Percentiles rank a stretch among this genome's conserved stretches.
These are phyloP conservation scores for Sebastiscus albofasciatus DNA, from an alignment of 2,797 vertebrate genomes.

Conservation along the genomic window DNA sequence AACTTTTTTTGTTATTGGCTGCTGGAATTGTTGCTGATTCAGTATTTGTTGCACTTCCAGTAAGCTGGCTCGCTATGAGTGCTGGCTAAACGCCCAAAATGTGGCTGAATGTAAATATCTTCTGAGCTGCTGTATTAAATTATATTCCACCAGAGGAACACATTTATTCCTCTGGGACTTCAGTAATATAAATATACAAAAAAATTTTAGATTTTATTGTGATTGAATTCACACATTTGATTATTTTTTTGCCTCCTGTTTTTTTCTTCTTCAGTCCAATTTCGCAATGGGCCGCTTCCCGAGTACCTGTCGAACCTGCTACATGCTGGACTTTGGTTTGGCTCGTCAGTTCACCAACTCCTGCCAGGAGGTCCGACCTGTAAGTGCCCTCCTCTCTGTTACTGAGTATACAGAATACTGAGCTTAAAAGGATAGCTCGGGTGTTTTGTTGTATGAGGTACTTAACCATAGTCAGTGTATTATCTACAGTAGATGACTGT, in stretches of 20 bases:
- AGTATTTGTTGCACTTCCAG: slow-evolving; percentile 28
- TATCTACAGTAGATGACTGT: no score
- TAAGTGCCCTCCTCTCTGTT: slow-evolving; percentile 79
- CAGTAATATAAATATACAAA: neutral
- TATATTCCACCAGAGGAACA: neutral
- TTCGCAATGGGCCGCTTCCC: slow-evolving; percentile 99
- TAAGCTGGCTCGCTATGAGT: slow-evolving; percentile 7
- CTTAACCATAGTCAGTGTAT: no score
- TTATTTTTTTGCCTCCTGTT: neutral
- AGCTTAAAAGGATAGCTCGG: neutral
- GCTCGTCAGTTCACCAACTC: slow-evolving; percentile 99
- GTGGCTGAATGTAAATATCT: slow-evolving; percentile 20
- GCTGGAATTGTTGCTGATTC: slow-evolving; percentile 11
- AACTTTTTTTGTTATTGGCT: slow-evolving; percentile 8
- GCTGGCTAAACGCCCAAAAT: slow-evolving; percentile 21
- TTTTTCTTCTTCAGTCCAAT: slow-evolving; percentile 88
- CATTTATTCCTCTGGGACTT: neutral
- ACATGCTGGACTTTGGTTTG: slow-evolving; percentile 98
- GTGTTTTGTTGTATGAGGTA: no score
- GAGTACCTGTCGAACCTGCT: slow-evolving; percentile 96
- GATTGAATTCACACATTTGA: neutral
- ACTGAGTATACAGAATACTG: neutral
- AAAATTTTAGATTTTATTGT: neutral
- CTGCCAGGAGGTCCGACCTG: slow-evolving; percentile 97
- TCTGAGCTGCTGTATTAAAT: slow-evolving; percentile 15